Conservation (phyloP, 2,888 invertebrate genomes). For the Netelia fuscicornis region DNA sequence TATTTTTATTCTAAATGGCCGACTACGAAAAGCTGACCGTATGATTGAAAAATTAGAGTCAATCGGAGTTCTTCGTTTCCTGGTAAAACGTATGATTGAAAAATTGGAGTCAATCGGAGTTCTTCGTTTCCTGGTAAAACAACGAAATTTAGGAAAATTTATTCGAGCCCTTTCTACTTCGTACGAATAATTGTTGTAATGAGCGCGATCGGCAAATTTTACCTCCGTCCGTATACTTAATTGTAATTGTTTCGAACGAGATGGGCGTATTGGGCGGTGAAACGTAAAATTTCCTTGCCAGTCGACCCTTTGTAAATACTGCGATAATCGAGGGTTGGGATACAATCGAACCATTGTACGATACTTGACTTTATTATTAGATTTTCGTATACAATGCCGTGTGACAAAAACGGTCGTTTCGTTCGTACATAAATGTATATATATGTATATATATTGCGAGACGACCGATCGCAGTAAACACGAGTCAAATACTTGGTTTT, state of each 20-base stretch:
- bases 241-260: neutral
- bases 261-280: neutral
- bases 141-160: neutral
- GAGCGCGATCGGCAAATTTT: neutral
- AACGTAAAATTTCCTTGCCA: neutral
- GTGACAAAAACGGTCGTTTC: neutral
- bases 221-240: neutral
- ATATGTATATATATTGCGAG: neutral
- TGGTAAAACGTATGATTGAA: neutral
- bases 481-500: no score
- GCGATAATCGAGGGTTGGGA: constrained; percentile 15
- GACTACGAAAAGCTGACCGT: neutral
- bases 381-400: constrained; percentile 7
- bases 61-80: neutral
- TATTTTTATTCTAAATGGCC: no score
- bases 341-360: constrained; percentile 4
- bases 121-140: constrained; percentile 1
- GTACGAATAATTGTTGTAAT: neutral
- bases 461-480: no score
- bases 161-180: neutral
- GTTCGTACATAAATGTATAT: neutral
- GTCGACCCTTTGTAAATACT: neutral
- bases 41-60: neutral
- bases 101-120: neutral
- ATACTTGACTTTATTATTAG: constrained; percentile 46